A percentile compares a stretch with the other conserved stretches of the same genome.
Evolutionary conservation across 2,888 invertebrate species (phyloP).

Genomic region (Agrotis segetum): DNA sequence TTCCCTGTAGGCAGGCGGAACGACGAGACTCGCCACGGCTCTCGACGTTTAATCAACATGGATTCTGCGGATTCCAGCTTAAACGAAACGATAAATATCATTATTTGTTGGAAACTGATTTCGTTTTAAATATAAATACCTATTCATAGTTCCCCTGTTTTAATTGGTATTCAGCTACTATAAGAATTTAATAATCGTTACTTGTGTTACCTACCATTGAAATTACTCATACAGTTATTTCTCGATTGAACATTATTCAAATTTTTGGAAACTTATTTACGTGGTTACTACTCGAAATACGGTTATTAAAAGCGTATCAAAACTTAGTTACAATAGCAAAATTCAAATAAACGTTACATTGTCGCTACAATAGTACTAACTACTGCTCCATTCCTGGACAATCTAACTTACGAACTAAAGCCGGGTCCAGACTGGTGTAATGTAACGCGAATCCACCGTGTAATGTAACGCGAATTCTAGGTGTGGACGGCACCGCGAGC

Average conservation of each 20-base stretch:
- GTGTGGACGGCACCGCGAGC: no score
- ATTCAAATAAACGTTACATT: slow-evolving; percentile 39
- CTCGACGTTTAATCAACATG: slow-evolving; percentile 52
- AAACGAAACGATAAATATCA: slow-evolving; percentile 37
- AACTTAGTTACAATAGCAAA: slow-evolving; percentile 22
- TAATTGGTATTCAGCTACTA: no score
- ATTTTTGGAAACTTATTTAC: no score
- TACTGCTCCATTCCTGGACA: slow-evolving; percentile 23
- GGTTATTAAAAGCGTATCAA: slow-evolving; percentile 21
- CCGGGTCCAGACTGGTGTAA: no score
- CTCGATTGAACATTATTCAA: no score
- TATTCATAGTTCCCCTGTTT: not conserved
- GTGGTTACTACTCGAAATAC: not conserved
- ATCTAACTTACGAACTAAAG: slow-evolving; percentile 40
- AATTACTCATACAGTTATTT: not conserved
- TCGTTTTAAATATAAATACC: not conserved
- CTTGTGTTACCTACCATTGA: not conserved
- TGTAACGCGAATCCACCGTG: no score
- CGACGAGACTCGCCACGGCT: slow-evolving; percentile 19
- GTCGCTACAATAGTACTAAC: slow-evolving; percentile 37
- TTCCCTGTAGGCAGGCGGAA: slow-evolving; percentile 32
- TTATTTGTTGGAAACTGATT: slow-evolving; percentile 25
- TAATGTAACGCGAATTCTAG: no score
- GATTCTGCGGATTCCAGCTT: slow-evolving; percentile 35
- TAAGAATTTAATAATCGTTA: not conserved